A percentile compares a stretch with the other conserved stretches of the same genome.
phyloP scores from a whole-genome alignment of 2,888 invertebrate genomes.

The Cheiracanthium punctorium region DNA sequence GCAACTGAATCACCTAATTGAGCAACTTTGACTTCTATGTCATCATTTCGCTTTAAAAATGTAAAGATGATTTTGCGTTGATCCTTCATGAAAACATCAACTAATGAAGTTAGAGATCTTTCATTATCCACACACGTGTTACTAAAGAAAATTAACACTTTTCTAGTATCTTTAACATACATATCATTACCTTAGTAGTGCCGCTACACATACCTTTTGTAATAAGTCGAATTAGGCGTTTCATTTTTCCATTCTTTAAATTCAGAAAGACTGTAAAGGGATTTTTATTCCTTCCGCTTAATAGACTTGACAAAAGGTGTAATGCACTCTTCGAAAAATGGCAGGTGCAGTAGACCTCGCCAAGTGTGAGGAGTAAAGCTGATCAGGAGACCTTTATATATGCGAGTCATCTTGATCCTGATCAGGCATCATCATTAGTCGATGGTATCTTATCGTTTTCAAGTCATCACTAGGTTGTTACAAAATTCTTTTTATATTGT shows the following conservation, averaged over 20 bases:
- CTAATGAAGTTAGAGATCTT: conserved; percentile 86
- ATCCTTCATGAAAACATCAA: conserved; percentile 96
- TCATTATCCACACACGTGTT: conserved; percentile 97
- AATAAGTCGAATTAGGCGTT: conserved; percentile 92
- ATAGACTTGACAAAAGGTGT: conserved; percentile 96
- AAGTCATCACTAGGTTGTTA: conserved; percentile 89
- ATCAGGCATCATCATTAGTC: conserved; percentile 99
- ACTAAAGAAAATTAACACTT: conserved; percentile 92
- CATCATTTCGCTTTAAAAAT: conserved; percentile 96
- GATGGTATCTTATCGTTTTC: conserved; percentile 93
- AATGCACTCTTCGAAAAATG: conserved; percentile 98
- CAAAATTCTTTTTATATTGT: conserved; percentile 95
- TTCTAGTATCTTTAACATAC: conserved; percentile 90
- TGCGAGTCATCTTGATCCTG: conserved; percentile 98
- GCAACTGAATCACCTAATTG: conserved; percentile 98
- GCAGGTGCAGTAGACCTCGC: conserved; percentile 91
- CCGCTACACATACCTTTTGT: conserved; percentile 99
- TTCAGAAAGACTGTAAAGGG: conserved; percentile 98
- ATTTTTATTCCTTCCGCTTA: conserved; percentile 85
- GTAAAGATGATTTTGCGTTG: conserved; percentile 96
- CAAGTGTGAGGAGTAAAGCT: conserved; percentile 99
- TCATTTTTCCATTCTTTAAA: conserved; percentile 97
- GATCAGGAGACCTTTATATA: conserved; percentile 97
- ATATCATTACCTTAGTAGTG: conserved; percentile 97
- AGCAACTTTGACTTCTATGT: conserved; percentile 96